Evolutionary conservation across 2,113 vertebrate species (phyloP), one percentile per base, ranked within the genome.

Genomic region (Lampris incognitus): DNA sequence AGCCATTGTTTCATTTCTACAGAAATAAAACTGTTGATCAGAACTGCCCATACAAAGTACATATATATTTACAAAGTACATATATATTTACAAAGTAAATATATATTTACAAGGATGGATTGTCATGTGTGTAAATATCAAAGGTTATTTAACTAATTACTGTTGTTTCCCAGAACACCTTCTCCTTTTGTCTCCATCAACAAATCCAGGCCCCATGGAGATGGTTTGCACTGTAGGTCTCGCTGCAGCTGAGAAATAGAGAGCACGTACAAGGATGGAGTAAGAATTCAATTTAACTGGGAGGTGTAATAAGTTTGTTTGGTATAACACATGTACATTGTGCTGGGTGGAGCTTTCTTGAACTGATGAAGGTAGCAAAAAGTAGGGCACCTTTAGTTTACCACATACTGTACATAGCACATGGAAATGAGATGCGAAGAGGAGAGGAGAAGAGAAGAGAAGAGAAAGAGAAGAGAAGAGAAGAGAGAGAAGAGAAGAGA

Each of bases 121-220:
- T n/a, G n/a, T n/a, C n/a, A n/a, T n/a, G n/a, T n/a, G n/a, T n/a
- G 81, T 65, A 89, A 86, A 90, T 92, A 92, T 92, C 80, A 93
- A 89, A 90, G 87, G 78, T n/a, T n/a, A 85, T 82, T 61, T 59
- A 76, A 85, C 83, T 90, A 88, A 88, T 88, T 87, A 80, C 82
- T 74, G 73, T 87, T 75, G 85, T 88, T 88, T 86, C 88, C 82
- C 84, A 66, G 0, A 69, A 86, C 85, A 54, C 41, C 65, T 46
- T 64, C 57, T 13, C 55, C 51, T 74, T 70, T 72, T 87, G 62
- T 78, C 59, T 54, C 76, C 76, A 87, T 83, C 87, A 87, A 83
- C 81, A 89, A 83, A 76, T 51, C 10, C 10, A 48, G 75, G 69
- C 62, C 24, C 2, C n/a, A 52, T 24, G 40, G 66, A 72, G 65